Percentiles rank a stretch among this genome's conserved stretches.
These are phyloP conservation scores for Boloria euphrosyne DNA, from an alignment of 2,888 invertebrate genomes.

Conservation along the genomic window DNA sequence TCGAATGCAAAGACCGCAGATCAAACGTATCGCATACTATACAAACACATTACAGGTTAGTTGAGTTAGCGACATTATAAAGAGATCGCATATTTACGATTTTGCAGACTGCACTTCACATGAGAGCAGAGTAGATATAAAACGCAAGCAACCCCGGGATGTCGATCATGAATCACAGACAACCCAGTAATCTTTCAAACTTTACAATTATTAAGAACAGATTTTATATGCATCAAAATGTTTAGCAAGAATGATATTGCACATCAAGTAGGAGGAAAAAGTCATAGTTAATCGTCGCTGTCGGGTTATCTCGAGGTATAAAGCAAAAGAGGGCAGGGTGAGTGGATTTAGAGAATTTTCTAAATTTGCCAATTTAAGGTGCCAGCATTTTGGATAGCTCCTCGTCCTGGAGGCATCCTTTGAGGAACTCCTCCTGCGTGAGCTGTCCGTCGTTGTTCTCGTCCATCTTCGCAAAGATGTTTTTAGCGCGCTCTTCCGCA, in stretches of 20 bases:
- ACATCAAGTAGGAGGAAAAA: background rate
- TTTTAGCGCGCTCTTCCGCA: constrained; percentile 98
- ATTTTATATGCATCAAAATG: background rate
- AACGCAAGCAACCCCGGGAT: background rate
- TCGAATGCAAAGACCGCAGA: constrained; percentile 33
- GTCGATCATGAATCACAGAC: background rate
- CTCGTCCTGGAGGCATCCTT: constrained; percentile 98
- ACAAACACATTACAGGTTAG: constrained; percentile 21
- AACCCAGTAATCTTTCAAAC: background rate
- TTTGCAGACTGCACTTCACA: constrained; percentile 18
- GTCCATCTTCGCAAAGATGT: constrained; percentile 99
- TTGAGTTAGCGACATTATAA: constrained; percentile 35
- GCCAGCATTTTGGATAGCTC: constrained; percentile 97
- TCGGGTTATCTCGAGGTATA: constrained; percentile 37
- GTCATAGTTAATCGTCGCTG: constrained; percentile 10
- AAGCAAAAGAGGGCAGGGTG: constrained; percentile 31
- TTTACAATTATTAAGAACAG: background rate
- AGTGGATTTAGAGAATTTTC: constrained; percentile 33
- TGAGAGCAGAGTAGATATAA: constrained; percentile 3
- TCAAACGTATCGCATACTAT: constrained; percentile 26
- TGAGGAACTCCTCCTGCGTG: constrained; percentile 98
- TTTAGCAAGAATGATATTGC: background rate
- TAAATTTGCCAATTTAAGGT: constrained; percentile 84
- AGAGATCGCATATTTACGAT: constrained; percentile 28
- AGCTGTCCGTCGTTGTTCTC: constrained; percentile 99